Percentiles rank a stretch among this genome's conserved stretches.
Conservation (phyloP, 2,888 invertebrate species). For the Lasioglossum morio region DNA sequence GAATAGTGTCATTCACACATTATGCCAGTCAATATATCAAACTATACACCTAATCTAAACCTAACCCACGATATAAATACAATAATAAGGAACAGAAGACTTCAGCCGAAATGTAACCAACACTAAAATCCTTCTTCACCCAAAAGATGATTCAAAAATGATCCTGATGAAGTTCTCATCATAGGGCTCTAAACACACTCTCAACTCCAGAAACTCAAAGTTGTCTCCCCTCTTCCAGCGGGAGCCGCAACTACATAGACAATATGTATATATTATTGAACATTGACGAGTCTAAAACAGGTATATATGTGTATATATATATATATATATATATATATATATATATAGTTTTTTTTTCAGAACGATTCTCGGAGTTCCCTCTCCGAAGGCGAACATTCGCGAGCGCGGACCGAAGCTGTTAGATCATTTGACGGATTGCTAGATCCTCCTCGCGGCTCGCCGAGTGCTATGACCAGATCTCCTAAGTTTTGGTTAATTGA, state of each 20-base stretch:
- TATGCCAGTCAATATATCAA: background rate
- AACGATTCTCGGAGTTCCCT: conserved; percentile 11
- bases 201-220: background rate
- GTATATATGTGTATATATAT: background rate
- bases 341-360: background rate
- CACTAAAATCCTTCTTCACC: background rate
- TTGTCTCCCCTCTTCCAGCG: background rate
- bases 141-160: background rate
- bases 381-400: conserved; percentile 28
- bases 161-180: background rate
- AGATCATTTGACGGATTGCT: background rate
- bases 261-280: conserved; percentile 14
- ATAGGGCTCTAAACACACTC: background rate
- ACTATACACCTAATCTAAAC: background rate
- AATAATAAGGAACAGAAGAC: background rate
- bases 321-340: background rate
- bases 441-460: conserved; percentile 37
- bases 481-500: conserved; percentile 25
- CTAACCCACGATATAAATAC: background rate
- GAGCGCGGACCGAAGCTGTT: conserved; percentile 43
- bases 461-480: conserved; percentile 38
- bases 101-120: background rate
- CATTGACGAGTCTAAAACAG: conserved; percentile 25
- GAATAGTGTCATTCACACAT: background rate
- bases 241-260: background rate